Evolutionary conservation across 2,797 vertebrate species (phyloP).

Genomic region (Sarcophilus harrisii): DNA sequence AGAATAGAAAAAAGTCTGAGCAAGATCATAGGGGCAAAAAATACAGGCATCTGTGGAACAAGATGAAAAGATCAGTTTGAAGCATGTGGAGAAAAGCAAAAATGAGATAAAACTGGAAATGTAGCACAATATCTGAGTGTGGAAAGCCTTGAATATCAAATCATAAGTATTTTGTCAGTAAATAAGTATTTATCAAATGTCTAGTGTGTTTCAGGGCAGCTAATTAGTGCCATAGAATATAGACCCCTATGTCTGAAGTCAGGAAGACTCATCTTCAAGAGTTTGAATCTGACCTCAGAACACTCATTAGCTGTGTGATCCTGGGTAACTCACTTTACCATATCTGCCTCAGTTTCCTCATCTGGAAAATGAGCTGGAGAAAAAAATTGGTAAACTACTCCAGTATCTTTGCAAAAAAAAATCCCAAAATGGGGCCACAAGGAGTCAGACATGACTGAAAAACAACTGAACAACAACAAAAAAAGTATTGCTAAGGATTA

Average conservation of each 20-base stretch:
- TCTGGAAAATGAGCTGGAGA: background rate
- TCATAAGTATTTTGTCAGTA: background rate
- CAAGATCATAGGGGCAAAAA: background rate
- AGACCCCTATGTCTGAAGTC: background rate
- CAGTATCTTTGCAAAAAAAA: background rate
- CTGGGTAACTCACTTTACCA: background rate
- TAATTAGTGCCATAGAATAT: background rate
- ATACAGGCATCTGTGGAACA: background rate
- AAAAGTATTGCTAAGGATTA: too few relatives aligned
- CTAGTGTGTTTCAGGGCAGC: background rate
- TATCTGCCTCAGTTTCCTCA: background rate
- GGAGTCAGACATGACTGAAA: background rate
- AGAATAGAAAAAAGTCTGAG: background rate
- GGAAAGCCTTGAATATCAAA: background rate
- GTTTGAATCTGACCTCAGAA: background rate
- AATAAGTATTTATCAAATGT: background rate
- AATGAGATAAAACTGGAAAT: background rate
- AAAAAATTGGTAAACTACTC: background rate
- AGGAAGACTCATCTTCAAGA: background rate
- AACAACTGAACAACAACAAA: background rate
- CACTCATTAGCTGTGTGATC: background rate
- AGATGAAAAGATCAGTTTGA: background rate
- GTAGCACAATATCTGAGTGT: background rate
- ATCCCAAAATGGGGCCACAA: background rate
- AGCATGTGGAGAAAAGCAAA: background rate